Percentiles rank a stretch among this genome's conserved stretches.
Conservation (phyloP, 2,113 vertebrate genomes). For the Actenoides lindsayi region DNA sequence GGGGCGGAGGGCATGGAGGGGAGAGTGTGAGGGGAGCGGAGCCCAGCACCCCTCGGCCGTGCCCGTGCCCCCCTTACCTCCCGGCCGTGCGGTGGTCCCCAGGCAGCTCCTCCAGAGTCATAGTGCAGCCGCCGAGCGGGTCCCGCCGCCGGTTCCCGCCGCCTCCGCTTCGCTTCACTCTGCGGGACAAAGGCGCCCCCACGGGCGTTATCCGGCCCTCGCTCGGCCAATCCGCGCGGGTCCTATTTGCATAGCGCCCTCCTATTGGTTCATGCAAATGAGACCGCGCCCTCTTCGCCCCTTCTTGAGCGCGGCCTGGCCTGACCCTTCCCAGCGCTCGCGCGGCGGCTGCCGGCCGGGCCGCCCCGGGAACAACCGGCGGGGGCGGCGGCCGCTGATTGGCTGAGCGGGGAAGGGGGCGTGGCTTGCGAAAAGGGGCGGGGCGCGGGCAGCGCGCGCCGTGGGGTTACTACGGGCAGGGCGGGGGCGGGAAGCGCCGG, state of each 20-base stretch:
- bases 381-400: not conserved
- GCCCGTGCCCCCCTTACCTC: conserved; percentile 41
- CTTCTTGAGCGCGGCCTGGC: not conserved
- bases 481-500: too few relatives aligned
- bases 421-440: not conserved
- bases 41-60: too few relatives aligned
- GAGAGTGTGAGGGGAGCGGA: too few relatives aligned
- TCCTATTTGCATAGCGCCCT: conserved; percentile 24
- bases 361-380: not conserved
- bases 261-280: conserved; percentile 71
- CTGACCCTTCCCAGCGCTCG: not conserved
- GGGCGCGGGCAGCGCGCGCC: too few relatives aligned
- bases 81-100: conserved; percentile 71
- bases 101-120: conserved; percentile 79
- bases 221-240: conserved; percentile 46
- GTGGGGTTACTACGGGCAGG: too few relatives aligned
- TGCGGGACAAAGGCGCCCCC: conserved; percentile 68
- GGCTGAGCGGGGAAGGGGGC: not conserved
- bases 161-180: not conserved
- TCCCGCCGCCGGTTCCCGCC: not conserved
- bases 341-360: too few relatives aligned
- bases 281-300: not conserved
- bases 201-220: conserved; percentile 15
- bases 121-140: conserved; percentile 43
- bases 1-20: too few relatives aligned